Conservation (phyloP, 2,888 invertebrate genomes). For the Pogonocherus hispidulus region DNA sequence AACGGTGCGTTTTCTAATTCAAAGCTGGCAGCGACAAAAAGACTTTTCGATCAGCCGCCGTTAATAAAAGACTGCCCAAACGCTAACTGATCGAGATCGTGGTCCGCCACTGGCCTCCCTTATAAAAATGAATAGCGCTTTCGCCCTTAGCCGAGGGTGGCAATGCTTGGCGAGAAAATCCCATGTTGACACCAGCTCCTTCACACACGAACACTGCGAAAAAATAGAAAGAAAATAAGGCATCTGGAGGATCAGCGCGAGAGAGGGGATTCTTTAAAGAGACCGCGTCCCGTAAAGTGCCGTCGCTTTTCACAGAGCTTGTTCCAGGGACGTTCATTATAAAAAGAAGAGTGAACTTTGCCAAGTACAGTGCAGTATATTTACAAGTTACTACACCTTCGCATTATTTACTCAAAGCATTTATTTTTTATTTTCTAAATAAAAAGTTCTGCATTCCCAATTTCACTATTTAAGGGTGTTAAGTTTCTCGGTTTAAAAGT, state of each 20-base stretch:
- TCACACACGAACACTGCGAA: constrained; percentile 61
- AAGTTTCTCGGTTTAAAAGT: too few species aligned
- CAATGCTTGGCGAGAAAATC: constrained; percentile 55
- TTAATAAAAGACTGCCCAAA: too few species aligned
- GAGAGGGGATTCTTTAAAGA: constrained; percentile 59
- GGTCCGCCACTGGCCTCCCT: constrained; percentile 37
- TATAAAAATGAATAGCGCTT: constrained; percentile 62
- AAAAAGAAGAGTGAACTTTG: background rate
- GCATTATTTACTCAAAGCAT: too few species aligned
- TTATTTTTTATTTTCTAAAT: too few species aligned
- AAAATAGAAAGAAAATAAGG: constrained; percentile 63
- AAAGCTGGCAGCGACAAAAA: too few species aligned
- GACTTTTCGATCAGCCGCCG: too few species aligned
- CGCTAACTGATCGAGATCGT: too few species aligned
- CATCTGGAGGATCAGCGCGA: constrained; percentile 57
- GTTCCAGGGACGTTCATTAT: constrained; percentile 31
- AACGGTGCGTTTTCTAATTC: too few species aligned
- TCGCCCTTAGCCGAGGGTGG: constrained; percentile 49
- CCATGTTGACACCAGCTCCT: constrained; percentile 64
- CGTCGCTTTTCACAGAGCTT: constrained; percentile 47
- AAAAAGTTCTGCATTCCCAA: too few species aligned
- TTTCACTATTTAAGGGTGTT: too few species aligned
- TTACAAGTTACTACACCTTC: too few species aligned
- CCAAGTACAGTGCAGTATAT: background rate
- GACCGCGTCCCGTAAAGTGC: constrained; percentile 54